These are phyloP conservation scores for Sthenelais limicola DNA, from an alignment of 2,888 invertebrate genomes.

Conservation along the genomic window DNA sequence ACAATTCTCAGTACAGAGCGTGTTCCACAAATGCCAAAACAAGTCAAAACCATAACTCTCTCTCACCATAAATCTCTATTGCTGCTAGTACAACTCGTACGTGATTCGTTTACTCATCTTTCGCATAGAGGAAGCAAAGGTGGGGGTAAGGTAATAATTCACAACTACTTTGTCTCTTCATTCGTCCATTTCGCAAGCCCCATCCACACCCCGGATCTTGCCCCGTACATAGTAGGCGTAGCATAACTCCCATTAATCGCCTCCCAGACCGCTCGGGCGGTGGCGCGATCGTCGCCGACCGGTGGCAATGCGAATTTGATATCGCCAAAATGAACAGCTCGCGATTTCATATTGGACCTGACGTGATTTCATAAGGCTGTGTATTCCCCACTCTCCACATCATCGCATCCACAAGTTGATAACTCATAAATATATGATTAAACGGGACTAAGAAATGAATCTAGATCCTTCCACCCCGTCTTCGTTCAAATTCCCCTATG, in stretches of 20 bases:
- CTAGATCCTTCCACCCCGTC: too few species aligned
- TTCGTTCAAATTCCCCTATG: too few species aligned
- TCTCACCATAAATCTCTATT: too few species aligned
- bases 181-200: slow-evolving; percentile 2
- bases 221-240: not conserved
- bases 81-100: too few species aligned
- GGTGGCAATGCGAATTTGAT: not conserved
- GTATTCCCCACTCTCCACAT: too few species aligned
- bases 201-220: not conserved
- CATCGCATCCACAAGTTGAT: not conserved
- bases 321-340: slow-evolving; percentile 1
- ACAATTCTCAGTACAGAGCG: too few species aligned
- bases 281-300: not conserved
- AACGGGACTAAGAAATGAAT: too few species aligned
- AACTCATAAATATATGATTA: slow-evolving; percentile 10
- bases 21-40: too few species aligned
- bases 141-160: not conserved
- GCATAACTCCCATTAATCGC: not conserved
- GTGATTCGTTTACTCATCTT: too few species aligned
- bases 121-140: not conserved
- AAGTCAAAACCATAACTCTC: too few species aligned
- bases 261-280: not conserved
- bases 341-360: slow-evolving; percentile 21
- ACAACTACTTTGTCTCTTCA: too few species aligned
- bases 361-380: slow-evolving; percentile 28